Evolutionary conservation across 2,113 vertebrate genomes (phyloP).

Genomic region (Poecilia latipinna): DNA sequence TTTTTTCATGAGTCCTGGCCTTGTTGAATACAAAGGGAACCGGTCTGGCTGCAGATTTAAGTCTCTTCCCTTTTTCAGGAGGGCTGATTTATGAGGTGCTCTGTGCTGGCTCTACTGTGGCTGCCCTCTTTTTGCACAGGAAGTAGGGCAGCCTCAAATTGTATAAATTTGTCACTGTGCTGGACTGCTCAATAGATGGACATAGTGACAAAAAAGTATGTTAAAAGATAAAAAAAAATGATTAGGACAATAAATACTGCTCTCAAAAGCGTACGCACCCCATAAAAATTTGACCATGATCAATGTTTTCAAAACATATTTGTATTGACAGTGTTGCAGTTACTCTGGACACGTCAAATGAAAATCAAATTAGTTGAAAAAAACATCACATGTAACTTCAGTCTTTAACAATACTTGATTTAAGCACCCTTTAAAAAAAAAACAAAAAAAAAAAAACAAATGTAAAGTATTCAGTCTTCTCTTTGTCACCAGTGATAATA

Average conservation of each 20-base stretch:
- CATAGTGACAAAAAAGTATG: slow-evolving; percentile 13
- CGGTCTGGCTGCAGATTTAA: slow-evolving; percentile 64
- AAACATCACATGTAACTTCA: background rate
- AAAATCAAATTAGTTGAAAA: background rate
- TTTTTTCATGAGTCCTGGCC: slow-evolving; percentile 21
- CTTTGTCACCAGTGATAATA: background rate
- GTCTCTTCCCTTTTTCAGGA: slow-evolving; percentile 55
- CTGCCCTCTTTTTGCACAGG: slow-evolving; percentile 60
- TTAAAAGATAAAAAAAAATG: background rate
- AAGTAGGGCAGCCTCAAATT: slow-evolving; percentile 67
- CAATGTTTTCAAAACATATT: background rate
- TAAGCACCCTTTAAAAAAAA: too few relatives aligned
- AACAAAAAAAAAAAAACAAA: too few relatives aligned
- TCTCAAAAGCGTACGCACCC: background rate
- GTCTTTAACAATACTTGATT: background rate
- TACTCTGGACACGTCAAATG: background rate
- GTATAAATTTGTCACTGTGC: slow-evolving; percentile 50
- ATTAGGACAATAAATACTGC: background rate
- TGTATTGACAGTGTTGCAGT: background rate
- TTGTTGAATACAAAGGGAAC: slow-evolving; percentile 52
- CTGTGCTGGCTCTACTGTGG: slow-evolving; percentile 57
- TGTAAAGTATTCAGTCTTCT: background rate
- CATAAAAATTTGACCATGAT: background rate
- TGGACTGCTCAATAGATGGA: slow-evolving; percentile 38
- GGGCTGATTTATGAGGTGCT: slow-evolving; percentile 76